Evolutionary conservation across 2,113 vertebrate species (phyloP), one percentile per base, ranked within the genome.

Genomic region (Egretta garzetta): DNA sequence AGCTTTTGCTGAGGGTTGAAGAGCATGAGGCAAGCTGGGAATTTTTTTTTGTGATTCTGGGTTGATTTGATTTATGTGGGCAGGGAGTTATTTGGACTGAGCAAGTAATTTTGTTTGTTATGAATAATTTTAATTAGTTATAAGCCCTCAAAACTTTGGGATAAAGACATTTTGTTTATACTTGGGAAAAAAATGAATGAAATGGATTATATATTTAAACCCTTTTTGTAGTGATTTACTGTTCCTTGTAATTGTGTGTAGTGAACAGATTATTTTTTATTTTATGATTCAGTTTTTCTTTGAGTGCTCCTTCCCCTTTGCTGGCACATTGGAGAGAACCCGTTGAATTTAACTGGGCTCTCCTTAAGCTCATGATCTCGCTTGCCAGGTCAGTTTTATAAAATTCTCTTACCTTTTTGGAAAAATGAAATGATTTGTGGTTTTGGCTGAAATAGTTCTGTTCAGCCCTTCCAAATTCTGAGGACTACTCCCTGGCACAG

Each of bases 51-150:
- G 80, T 91, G 81, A 90, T 96, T 96, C 80, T 97, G 63, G 41
- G 89, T 86, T 97, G 93, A 85, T 96, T 95, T 96, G 89, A 95
- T 97, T 95, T 96, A 97, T 96, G 94, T 96, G 94, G 91, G 91
- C 89, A 97, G 89, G 85, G 94, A 94, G 62, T 94, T 96, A 93
- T 95, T 93, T 96, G 89, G 91, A 91, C 66, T 95, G 71, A 96
- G 89, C 66, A 91, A 80, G 77, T 96, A 86, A 93, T 96, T 96
- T 96, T 96, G 80, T 93, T 96, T 96, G 80, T 91, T 96, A 87
- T 73, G 74, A 94, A 94, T 96, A 93, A 90, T 96, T 95, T 95
- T 94, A 95, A 96, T 93, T 93, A 96, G 83, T 55, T 96, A 45
- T 81, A 93, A 94, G 20, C 49, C 70, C 70, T 91, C 72, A 95